A percentile compares a stretch with the other conserved stretches of the same genome.
Evolutionary conservation across 2,113 vertebrate species (phyloP).

Genomic region (Xenotilapia longispinis): DNA sequence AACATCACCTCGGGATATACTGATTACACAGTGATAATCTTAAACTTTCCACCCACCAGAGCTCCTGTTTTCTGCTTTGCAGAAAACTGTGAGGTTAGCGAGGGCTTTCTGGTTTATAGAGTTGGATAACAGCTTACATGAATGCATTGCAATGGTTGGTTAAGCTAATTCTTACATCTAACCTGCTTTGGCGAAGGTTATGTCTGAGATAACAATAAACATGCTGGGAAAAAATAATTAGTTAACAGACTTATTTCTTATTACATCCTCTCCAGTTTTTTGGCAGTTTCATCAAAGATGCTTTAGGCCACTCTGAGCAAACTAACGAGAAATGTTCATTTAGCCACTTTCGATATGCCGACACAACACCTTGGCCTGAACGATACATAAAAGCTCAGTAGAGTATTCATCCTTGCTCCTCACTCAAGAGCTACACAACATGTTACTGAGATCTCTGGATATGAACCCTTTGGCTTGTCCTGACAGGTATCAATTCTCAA

Average conservation of each 20-base stretch:
- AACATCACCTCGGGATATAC: background rate
- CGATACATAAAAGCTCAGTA: accelerated
- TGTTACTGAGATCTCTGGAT: background rate
- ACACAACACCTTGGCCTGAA: background rate
- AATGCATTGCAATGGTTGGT: background rate
- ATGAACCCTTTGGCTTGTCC: background rate
- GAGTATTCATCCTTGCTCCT: background rate
- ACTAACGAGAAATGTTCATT: background rate
- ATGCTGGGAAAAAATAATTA: background rate
- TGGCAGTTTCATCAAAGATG: background rate
- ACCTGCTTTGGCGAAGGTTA: no score
- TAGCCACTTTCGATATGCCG: background rate
- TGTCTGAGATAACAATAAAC: no score
- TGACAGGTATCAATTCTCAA: background rate
- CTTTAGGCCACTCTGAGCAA: background rate
- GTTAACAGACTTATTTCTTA: background rate
- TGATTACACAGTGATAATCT: background rate
- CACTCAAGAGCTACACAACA: background rate
- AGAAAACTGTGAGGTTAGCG: background rate
- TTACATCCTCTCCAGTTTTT: background rate
- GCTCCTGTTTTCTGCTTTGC: no score
- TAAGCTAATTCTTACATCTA: background rate
- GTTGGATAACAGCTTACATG: accelerated
- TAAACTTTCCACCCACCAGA: background rate
- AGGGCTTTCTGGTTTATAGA: background rate